Conservation (phyloP, 2,888 invertebrate genomes). For the Drosophila silvestris region DNA sequence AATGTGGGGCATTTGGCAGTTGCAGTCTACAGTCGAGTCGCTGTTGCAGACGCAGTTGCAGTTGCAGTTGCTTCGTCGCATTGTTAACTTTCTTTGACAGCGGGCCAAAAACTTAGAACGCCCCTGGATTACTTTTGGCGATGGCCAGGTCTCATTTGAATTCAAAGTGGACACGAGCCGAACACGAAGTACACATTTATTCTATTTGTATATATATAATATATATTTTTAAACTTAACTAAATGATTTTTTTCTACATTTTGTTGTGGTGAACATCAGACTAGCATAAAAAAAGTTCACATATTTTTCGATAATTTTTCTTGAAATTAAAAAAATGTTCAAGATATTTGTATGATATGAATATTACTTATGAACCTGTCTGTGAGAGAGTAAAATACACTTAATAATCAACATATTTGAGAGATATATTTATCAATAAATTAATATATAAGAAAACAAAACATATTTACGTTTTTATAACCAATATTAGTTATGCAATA, state of each 20-base stretch:
- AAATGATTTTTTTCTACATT: background rate
- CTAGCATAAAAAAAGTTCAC: background rate
- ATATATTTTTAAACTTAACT: background rate
- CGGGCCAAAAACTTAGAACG: slow-evolving; percentile 64
- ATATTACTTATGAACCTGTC: background rate
- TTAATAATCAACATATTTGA: background rate
- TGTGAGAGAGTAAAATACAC: background rate
- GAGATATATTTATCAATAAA: background rate
- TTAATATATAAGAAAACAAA: background rate
- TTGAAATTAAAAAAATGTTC: background rate
- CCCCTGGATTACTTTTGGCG: slow-evolving; percentile 30
- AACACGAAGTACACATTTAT: background rate
- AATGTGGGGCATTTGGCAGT: slow-evolving; percentile 78
- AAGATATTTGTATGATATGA: background rate
- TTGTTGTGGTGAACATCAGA: background rate
- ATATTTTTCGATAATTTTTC: background rate
- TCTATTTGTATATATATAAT: background rate
- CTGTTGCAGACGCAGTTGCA: slow-evolving; percentile 33
- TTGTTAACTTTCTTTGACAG: slow-evolving; percentile 80
- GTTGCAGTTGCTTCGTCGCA: slow-evolving; percentile 57
- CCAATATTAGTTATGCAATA: background rate
- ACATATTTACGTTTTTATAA: background rate
- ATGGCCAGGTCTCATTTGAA: slow-evolving; percentile 3
- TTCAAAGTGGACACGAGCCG: background rate
- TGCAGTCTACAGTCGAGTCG: slow-evolving; percentile 45